phyloP scores from a whole-genome alignment of 37 sponge, comb jelly and placozoan species.

The Oopsacas minuta region DNA sequence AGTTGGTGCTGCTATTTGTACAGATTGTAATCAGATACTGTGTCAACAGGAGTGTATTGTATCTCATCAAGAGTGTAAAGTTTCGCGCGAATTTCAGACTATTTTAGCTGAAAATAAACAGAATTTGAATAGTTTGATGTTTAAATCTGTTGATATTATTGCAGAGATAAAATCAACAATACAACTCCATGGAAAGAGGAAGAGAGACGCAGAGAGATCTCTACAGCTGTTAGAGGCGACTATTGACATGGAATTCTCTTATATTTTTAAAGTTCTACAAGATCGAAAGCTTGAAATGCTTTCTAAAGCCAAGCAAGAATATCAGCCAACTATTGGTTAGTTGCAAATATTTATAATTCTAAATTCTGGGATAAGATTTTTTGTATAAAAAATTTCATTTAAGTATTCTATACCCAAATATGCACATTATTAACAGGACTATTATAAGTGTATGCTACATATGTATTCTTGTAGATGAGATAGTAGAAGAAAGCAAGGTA shows the following conservation, averaged over 20 bases:
- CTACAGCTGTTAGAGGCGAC: not conserved
- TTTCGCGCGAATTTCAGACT: constrained; percentile 1
- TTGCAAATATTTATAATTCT: not conserved
- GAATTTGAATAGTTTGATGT: not conserved
- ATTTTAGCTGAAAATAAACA: not conserved
- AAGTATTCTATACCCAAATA: no score
- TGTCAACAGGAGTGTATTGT: not conserved
- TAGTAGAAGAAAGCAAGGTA: not conserved
- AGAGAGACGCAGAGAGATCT: not conserved
- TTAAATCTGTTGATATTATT: not conserved
- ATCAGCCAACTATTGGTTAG: not conserved
- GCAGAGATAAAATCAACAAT: not conserved
- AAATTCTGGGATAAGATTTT: not conserved
- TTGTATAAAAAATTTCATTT: no score
- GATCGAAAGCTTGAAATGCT: not conserved
- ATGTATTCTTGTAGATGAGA: not conserved
- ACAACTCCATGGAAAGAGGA: not conserved
- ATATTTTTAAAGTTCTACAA: not conserved
- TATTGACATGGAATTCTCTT: not conserved
- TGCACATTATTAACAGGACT: no score
- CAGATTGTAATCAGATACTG: not conserved
- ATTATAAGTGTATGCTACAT: no score
- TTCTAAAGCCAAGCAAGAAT: not conserved
- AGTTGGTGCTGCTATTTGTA: not conserved
- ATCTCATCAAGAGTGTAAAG: not conserved